Evolutionary conservation across 2,113 vertebrate genomes (phyloP).

Genomic region (Dicentrarchus labrax): DNA sequence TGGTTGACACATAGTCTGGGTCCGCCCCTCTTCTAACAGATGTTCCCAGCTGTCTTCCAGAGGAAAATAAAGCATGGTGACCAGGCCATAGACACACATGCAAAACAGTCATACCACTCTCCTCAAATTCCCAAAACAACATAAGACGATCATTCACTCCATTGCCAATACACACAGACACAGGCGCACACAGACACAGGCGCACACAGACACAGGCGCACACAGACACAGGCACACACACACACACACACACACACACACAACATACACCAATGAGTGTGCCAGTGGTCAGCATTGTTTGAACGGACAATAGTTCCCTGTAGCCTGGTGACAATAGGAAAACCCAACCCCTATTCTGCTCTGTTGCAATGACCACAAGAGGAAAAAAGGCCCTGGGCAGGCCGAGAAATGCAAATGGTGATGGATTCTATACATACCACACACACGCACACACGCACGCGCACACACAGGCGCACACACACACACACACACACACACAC

Average conservation of each 20-base stretch:
- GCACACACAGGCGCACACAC: slow-evolving; percentile 18
- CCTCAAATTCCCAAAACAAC: slow-evolving; percentile 66
- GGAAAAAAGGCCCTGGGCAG: slow-evolving; percentile 46
- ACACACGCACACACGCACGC: slow-evolving; percentile 30
- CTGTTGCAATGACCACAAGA: slow-evolving; percentile 50
- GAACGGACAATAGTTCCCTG: slow-evolving; percentile 80
- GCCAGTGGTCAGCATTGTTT: slow-evolving; percentile 83
- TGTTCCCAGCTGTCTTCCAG: slow-evolving; percentile 81
- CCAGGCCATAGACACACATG: slow-evolving; percentile 1
- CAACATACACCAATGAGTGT: slow-evolving; percentile 61
- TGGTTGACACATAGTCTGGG: slow-evolving; percentile 48
- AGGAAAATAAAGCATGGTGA: slow-evolving; percentile 61
- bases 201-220: slow-evolving; percentile 36
- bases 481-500: slow-evolving; percentile 39
- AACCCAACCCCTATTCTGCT: slow-evolving; percentile 74
- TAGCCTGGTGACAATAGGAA: slow-evolving; percentile 77
- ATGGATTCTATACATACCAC: slow-evolving; percentile 74
- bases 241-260: slow-evolving; percentile 39
- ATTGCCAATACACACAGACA: slow-evolving; percentile 20
- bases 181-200: slow-evolving; percentile 15
- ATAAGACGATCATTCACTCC: slow-evolving; percentile 54
- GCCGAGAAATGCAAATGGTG: slow-evolving; percentile 74
- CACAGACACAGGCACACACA: slow-evolving; percentile 37
- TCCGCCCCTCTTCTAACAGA: slow-evolving; percentile 71
- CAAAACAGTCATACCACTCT: slow-evolving; percentile 51